Evolutionary conservation across 1,140 invertebrate species (phyloP), one percentile per base, ranked within the genome.

Genomic region (Bombus pascuorum): DNA sequence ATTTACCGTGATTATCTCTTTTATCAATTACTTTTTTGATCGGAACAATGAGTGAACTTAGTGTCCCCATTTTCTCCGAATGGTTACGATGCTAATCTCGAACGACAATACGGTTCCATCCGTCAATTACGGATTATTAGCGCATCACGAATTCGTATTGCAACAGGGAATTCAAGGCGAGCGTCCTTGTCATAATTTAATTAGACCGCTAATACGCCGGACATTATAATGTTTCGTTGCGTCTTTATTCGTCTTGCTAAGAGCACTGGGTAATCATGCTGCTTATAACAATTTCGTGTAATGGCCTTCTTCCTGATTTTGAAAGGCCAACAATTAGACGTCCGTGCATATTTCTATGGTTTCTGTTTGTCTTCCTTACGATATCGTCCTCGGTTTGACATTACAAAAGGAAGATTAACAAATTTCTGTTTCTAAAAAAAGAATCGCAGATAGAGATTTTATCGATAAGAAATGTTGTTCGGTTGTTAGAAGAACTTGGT

Each of bases 271-370:
- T 80, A 86, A 83, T 87, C 87, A 75, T 81, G 85, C 71, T 68
- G 85, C 81, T 89, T 87, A 83, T 85, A 86, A 89, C 78, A 87
- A 89, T 90, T 89, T 83, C 78, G 85, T 85, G 10, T 90, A 90
- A 90, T 90, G 74, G 81, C 3, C 89, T 72, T 87, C 89, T 90
- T 90, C 89, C 89, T 85, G 83, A 90, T 88, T 83, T 87, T 78
- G 32, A 81, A 74, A 79, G 79, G 70, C 42, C 59, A 86, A 90
- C 76, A 86, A 87, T 87, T 78, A 89, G 68, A 71, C 83, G 66
- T 74, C 65, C 76, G 81, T 81, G 57, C 37, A 42, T 57, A 62
- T 81, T 78, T 32, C 15, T 62, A 28, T 3, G 37, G 44, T n/a
- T 71, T 65, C 70, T 65, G 57, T 83, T 83, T 70, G 72, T 66